Base-by-base conservation (phyloP, 2,113 vertebrate genomes). In the Aspidoscelis tigris region DNA sequence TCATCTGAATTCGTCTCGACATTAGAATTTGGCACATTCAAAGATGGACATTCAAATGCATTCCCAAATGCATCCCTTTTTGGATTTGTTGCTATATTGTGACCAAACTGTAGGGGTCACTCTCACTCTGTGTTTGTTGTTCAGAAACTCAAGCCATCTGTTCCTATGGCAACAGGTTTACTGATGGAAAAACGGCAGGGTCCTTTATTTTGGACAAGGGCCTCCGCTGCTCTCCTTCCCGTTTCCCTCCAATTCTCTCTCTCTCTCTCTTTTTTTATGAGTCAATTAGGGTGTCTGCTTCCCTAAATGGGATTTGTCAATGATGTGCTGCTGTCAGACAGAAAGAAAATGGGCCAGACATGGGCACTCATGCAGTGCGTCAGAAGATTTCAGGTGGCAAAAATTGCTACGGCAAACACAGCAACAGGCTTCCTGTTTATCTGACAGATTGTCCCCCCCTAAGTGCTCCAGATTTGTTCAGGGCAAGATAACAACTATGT, bases 91-190 rank as follows among this genome's bases (percentile, higher is more conserved):
- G 21, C 64, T 70, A 58, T 33, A 26, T 8, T 76, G 3, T 8
- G 5, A 1, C 2, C 50, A 0, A 0, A 78, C 92, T 84, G 83
- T 71, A 89, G 92, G 84, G 89, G 93, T 87, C 87, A 77, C 83
- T 90, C 82, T 64, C 41, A 83, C 70, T 44, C 70, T 75, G 85
- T 26, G 43, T 24, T 89, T 87, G 71, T 24, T 44, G 21, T 1
- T 18, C 2, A 12, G 10, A 20, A 21, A 41, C 5, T 2, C 0
- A 14, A 41, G 18, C 64, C 65, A n/a, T 82, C 91, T 82, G 89
- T 91, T 80, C 90, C 90, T 80, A 89, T 66, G 89, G 92, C 80
- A 83, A 70, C 26, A 50, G 24, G 85, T 90, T 85, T 74, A 78
- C 76, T 72, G 61, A 73, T 21, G 58, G 84, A 80, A 83, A 33